A percentile compares a stretch with the other conserved stretches of the same genome.
Conservation (phyloP, 2,888 invertebrate genomes). For the Cyclophora punctaria region DNA sequence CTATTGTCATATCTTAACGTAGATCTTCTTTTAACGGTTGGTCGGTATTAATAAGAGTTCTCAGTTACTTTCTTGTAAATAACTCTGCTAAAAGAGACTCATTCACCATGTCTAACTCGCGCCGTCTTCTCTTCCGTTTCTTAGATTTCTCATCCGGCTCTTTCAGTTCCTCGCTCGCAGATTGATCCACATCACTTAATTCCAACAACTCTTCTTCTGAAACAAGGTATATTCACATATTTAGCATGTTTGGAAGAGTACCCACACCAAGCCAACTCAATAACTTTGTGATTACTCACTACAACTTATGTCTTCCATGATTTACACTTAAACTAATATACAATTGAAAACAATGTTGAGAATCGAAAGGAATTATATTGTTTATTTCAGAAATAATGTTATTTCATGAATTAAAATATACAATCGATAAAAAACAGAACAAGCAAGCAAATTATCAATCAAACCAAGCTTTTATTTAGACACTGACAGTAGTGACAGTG, state of each 20-base stretch:
- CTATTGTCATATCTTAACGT: too few relatives aligned
- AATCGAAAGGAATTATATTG: too few relatives aligned
- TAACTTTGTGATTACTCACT: slow-evolving; percentile 40
- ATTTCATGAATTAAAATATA: neutral
- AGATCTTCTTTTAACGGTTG: too few relatives aligned
- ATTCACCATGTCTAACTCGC: slow-evolving; percentile 62
- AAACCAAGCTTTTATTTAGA: too few relatives aligned
- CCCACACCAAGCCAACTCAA: neutral
- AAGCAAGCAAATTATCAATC: neutral
- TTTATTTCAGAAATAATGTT: neutral
- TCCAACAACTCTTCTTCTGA: slow-evolving; percentile 63
- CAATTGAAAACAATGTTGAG: too few relatives aligned
- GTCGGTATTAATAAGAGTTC: too few relatives aligned
- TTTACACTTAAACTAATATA: too few relatives aligned
- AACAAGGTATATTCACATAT: slow-evolving; percentile 10
- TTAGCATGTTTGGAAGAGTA: neutral
- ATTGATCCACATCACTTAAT: slow-evolving; percentile 62
- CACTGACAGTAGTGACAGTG: too few relatives aligned
- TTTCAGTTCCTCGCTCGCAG: slow-evolving; percentile 54
- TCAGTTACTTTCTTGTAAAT: neutral
- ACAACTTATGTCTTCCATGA: slow-evolving; percentile 60
- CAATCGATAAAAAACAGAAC: neutral
- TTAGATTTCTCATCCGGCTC: slow-evolving; percentile 55
- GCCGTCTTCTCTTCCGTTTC: slow-evolving; percentile 56
- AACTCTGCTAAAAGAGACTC: neutral